Percentiles rank a stretch among this genome's conserved stretches.
Conservation (phyloP, 2,113 vertebrate species). For the Xenopus laevis region DNA sequence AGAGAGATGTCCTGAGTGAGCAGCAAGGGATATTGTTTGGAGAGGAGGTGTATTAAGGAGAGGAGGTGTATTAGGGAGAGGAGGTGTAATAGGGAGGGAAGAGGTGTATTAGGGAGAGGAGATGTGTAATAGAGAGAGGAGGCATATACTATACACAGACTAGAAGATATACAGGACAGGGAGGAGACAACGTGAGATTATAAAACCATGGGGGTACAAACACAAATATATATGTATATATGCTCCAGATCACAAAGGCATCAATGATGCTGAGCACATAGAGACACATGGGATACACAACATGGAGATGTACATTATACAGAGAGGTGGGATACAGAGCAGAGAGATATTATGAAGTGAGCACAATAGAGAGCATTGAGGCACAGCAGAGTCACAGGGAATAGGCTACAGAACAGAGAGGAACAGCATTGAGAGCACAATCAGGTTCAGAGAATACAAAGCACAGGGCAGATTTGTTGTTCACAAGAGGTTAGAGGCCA, state of each 20-base stretch:
- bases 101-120: neutral
- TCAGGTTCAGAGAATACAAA: neutral
- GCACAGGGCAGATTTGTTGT: neutral
- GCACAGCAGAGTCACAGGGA: neutral
- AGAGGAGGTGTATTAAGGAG: neutral
- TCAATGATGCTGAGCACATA: too few relatives aligned
- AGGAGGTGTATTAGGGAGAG: neutral
- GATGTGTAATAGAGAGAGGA: neutral
- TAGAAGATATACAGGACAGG: neutral
- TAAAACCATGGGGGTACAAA: neutral
- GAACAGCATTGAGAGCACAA: neutral
- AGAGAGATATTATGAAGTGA: neutral
- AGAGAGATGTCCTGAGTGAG: too few relatives aligned
- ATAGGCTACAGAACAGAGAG: neutral
- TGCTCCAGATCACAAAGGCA: too few relatives aligned
- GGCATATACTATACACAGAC: neutral
- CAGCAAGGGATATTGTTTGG: neutral
- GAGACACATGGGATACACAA: neutral
- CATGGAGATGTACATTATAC: neutral
- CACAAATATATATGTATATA: neutral
- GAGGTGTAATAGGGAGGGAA: neutral
- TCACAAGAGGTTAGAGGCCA: neutral
- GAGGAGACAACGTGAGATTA: neutral
- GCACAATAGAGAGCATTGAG: neutral
- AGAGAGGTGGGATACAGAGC: neutral